Evolutionary conservation across 2,113 vertebrate species (phyloP), one percentile per base, ranked within the genome.

Genomic region (Cyprinodon tularosa): DNA sequence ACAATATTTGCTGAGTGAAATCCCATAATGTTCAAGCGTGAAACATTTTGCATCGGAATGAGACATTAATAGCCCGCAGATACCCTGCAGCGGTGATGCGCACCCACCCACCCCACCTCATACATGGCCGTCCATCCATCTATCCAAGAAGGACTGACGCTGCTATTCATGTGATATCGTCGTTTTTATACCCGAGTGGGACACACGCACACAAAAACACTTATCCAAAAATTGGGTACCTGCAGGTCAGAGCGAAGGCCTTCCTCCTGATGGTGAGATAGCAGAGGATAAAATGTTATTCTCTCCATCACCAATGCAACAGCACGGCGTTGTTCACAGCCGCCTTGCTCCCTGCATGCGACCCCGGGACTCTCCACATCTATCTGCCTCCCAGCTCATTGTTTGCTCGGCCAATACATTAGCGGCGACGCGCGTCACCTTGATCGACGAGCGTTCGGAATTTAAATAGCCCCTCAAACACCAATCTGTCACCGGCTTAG

Each of bases 401-500:
- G 93, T 94, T 93, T 93, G 93, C 91, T 88, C 78, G 76, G 86
- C 87, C 86, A 89, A 91, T 89, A 92, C 91, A 92, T 92, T 89
- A 91, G 94, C 86, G 93, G 87, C 91, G 92, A 93, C 89, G 94
- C 89, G 93, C 96, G 95, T 96, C 95, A 96, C 95, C 92, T 94
- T 93, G 94, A 95, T 93, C 89, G 95, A 95, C 95, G 94, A 96
- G 95, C 93, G 92, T 94, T 91, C 91, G 93, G 94, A 95, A 98
- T 98, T 98, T 97, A 97, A 98, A 98, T 98, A 96, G 93, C 85
- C 94, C 94, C 93, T 93, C 93, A 94, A 95, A 93, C 90, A 93
- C 94, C 94, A 95, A 97, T 97, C 96, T 95, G 95, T 95, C 97
- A 95, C 93, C 81, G 71, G 84, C 90, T 92, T 74, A 90, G 90